Evolutionary conservation across 1,140 invertebrate genomes (phyloP), one percentile per base, ranked within the genome.

Genomic region (Asobara japonica): DNA sequence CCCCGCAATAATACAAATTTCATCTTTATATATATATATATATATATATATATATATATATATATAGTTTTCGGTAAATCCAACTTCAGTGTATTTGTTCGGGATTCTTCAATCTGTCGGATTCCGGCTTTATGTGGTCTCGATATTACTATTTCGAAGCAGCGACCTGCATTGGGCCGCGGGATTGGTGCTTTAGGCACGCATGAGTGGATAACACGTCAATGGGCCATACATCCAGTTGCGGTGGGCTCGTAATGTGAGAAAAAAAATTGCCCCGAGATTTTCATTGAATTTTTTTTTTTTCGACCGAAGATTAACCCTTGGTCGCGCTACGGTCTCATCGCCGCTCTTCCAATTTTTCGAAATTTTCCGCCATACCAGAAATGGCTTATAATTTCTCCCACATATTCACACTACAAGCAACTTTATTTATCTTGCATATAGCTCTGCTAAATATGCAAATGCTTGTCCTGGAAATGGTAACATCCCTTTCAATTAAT

Each of bases 41-140:
- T n/a, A n/a, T n/a, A n/a, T n/a, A n/a, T n/a, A n/a, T n/a, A n/a
- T n/a, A n/a, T n/a, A n/a, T 65, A 29, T 22, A 67, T 45, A 11
- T 45, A 11, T 45, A 45, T 45, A 45, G n/a, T 16, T 16, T 45
- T 5, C 10, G 41, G 41, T 45, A 45, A 13, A 45, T 45, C 60
- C 71, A 64, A 30, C 67, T 56, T 27, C 20, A 56, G 22, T 62
- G 75, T 72, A 73, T 78, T 78, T 80, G 74, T 80, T 74, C 73
- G 56, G 67, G 33, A 73, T 76, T 73, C 74, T 77, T 65, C 71
- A 74, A 75, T 76, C 76, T 75, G 76, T 75, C 72, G 72, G 74
- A 78, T 76, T 73, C 73, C 38, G 62, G 66, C 68, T 75, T 75
- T 76, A 74, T 81, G 77, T 78, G 80, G 76, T 79, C 79, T 77